phyloP scores from a whole-genome alignment of 2,888 invertebrate species.

The Drosophila peninsularis region DNA sequence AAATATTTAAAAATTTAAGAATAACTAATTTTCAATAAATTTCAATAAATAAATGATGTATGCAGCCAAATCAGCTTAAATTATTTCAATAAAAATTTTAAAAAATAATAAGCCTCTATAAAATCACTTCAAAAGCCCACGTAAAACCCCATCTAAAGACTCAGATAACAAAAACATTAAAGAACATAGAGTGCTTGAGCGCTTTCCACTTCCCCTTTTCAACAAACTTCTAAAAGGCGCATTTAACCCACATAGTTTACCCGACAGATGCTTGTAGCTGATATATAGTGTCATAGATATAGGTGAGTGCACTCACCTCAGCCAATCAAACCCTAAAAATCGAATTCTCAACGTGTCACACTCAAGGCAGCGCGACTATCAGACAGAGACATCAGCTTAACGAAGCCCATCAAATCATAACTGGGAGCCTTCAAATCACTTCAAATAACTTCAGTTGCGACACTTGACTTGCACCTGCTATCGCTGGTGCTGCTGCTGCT shows the following conservation, averaged over 20 bases:
- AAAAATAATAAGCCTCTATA: neutral
- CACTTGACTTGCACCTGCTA: conserved; percentile 26
- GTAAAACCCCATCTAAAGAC: neutral
- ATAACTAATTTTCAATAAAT: too few relatives aligned
- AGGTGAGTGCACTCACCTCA: conserved; percentile 15
- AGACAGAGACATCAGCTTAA: neutral
- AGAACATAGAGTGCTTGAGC: neutral
- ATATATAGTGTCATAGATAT: neutral
- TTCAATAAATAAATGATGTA: too few relatives aligned
- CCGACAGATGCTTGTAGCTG: neutral
- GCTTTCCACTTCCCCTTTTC: neutral
- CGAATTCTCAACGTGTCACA: conserved; percentile 21
- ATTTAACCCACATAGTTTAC: conserved; percentile 7
- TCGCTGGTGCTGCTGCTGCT: neutral
- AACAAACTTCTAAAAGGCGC: neutral
- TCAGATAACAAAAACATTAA: neutral
- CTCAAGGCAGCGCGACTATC: conserved; percentile 14
- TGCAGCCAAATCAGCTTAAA: too few relatives aligned
- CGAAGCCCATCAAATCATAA: conserved; percentile 20
- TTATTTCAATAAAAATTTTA: too few relatives aligned
- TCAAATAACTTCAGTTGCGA: conserved; percentile 21
- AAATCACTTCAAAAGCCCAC: neutral
- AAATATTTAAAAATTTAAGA: too few relatives aligned
- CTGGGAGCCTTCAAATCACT: conserved; percentile 22
- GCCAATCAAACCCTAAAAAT: conserved; percentile 9